Percentiles rank a stretch among this genome's conserved stretches.
Conservation (phyloP, 1,140 invertebrate genomes). For the Drosophila malerkotliana region DNA sequence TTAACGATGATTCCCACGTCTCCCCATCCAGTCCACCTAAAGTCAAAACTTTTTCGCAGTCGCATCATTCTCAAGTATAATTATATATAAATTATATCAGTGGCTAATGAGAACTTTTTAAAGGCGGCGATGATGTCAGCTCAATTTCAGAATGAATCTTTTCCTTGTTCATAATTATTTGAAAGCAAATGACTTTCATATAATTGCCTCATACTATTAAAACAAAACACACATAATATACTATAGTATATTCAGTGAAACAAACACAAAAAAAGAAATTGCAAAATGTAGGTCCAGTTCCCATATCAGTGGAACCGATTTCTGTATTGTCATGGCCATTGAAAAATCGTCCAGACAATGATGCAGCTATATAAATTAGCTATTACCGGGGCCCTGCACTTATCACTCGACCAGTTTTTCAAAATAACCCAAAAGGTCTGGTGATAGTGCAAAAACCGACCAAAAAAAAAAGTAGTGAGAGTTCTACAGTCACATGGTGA, state of each 20-base stretch:
- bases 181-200: slow-evolving; percentile 43
- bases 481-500: slow-evolving; percentile 33
- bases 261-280: slow-evolving; percentile 8
- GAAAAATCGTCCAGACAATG: slow-evolving; percentile 9
- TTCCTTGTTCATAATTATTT: slow-evolving; percentile 31
- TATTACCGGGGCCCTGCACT: slow-evolving; percentile 1
- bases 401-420: slow-evolving; percentile 28
- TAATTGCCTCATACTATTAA: neutral
- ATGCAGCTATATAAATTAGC: slow-evolving; percentile 41
- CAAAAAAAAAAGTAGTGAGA: neutral
- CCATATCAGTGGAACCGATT: slow-evolving; percentile 26
- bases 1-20: slow-evolving; percentile 11
- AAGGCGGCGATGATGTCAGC: slow-evolving; percentile 38
- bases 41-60: slow-evolving; percentile 20
- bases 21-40: slow-evolving; percentile 12
- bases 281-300: slow-evolving; percentile 34
- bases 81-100: slow-evolving; percentile 32
- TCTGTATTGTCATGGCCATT: slow-evolving; percentile 25
- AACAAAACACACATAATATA: neutral
- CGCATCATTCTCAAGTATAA: slow-evolving; percentile 15
- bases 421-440: neutral
- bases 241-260: slow-evolving; percentile 6
- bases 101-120: slow-evolving; percentile 37
- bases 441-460: neutral
- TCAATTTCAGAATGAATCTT: slow-evolving; percentile 37